Percentiles rank a stretch among this genome's conserved stretches.
These are phyloP conservation scores for Zonotrichia leucophrys DNA, from an alignment of 2,113 vertebrate genomes.

Conservation along the genomic window DNA sequence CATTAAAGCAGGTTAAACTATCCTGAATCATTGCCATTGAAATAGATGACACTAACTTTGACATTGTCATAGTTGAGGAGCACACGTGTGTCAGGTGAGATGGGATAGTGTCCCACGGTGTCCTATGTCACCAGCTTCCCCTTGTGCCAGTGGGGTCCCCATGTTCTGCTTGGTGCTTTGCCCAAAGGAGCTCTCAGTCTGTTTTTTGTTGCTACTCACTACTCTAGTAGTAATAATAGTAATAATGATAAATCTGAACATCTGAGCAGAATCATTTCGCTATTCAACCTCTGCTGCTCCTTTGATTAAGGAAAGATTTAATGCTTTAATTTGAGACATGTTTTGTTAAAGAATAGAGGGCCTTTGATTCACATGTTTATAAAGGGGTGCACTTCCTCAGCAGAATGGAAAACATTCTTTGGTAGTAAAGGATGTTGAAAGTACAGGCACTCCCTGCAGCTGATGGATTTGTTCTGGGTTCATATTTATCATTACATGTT, in stretches of 20 bases:
- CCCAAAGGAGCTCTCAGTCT: neutral
- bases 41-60: neutral
- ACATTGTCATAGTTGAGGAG: neutral
- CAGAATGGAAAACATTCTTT: conserved; percentile 6
- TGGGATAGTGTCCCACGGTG: neutral
- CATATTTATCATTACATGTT: neutral
- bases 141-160: neutral
- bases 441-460: conserved; percentile 8
- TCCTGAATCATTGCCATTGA: neutral
- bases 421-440: conserved; percentile 21
- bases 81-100: neutral
- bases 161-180: neutral
- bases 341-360: conserved; percentile 34
- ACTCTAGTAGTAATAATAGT: neutral
- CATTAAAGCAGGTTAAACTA: neutral
- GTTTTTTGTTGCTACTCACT: neutral
- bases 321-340: conserved; percentile 30
- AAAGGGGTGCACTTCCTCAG: conserved; percentile 26
- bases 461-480: conserved; percentile 11
- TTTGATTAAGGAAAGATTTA: conserved; percentile 45
- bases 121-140: neutral
- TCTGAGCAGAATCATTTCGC: neutral
- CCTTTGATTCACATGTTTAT: neutral
- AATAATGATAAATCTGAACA: neutral
- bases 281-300: neutral